phyloP scores from a whole-genome alignment of 2,797 vertebrate genomes.

The Hydrocynus forskahlii region DNA sequence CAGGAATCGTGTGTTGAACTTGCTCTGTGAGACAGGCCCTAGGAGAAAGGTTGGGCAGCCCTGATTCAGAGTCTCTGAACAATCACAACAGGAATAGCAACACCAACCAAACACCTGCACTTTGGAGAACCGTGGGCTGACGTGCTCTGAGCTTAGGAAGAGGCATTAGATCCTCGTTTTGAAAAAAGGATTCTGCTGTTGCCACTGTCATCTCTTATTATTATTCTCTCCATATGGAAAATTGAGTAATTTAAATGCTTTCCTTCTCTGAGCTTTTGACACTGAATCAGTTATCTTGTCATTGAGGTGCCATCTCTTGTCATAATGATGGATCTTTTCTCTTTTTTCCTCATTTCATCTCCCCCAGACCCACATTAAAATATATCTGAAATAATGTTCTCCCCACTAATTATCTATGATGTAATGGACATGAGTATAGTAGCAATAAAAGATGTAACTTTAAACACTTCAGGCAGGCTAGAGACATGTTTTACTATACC shows the following conservation, averaged over 20 bases:
- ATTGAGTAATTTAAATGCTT: slow-evolving; percentile 24
- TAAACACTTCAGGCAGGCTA: slow-evolving; percentile 68
- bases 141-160: background rate
- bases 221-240: slow-evolving; percentile 27
- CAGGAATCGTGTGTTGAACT: no score
- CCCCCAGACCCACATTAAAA: slow-evolving; percentile 55
- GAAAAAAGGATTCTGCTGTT: background rate
- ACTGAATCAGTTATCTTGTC: slow-evolving; percentile 27
- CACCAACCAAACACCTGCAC: background rate
- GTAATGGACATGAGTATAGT: slow-evolving; percentile 69
- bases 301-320: slow-evolving; percentile 1
- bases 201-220: slow-evolving; percentile 13
- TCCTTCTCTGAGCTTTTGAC: slow-evolving; percentile 19
- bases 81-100: background rate
- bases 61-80: background rate
- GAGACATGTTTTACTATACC: slow-evolving; percentile 59
- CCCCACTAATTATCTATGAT: slow-evolving; percentile 72
- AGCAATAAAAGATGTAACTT: slow-evolving; percentile 68
- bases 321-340: slow-evolving; percentile 1
- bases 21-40: background rate
- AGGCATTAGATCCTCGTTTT: background rate
- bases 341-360: slow-evolving; percentile 29
- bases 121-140: background rate
- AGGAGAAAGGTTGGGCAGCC: background rate
- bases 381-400: slow-evolving; percentile 54